These are phyloP conservation scores for Plumapathes pennacea DNA, from an alignment of 92 coral and sea anemone species.

Conservation along the genomic window DNA sequence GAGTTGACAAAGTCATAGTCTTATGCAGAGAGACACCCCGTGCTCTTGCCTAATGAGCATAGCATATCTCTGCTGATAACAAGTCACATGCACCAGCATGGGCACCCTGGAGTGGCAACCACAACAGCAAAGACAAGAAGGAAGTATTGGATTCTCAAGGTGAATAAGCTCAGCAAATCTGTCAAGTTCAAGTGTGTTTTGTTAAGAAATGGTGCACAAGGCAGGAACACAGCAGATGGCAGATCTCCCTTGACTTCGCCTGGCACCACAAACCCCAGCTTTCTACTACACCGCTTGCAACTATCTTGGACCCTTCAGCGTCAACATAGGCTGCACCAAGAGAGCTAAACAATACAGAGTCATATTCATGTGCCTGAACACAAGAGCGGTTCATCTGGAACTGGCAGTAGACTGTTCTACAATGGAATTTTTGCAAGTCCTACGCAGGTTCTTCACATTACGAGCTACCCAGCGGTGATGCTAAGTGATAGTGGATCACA, in stretches of 20 bases:
- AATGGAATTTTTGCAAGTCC: slow-evolving; percentile 49
- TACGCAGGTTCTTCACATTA: slow-evolving; percentile 50
- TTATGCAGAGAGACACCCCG: slow-evolving; percentile 22
- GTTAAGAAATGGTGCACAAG: slow-evolving; percentile 24
- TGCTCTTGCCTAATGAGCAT: slow-evolving; percentile 20
- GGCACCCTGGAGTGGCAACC: slow-evolving; percentile 31
- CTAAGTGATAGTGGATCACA: slow-evolving; percentile 8
- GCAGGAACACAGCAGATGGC: slow-evolving; percentile 51
- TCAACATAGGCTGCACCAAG: slow-evolving; percentile 48
- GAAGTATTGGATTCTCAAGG: slow-evolving; percentile 50
- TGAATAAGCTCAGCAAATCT: slow-evolving; percentile 29
- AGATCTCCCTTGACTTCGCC: slow-evolving; percentile 20
- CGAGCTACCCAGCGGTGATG: not conserved
- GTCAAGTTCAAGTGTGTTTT: slow-evolving; percentile 38
- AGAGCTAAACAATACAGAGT: slow-evolving; percentile 57
- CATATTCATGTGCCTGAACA: slow-evolving; percentile 55
- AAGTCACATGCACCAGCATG: slow-evolving; percentile 10
- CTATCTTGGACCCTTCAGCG: slow-evolving; percentile 42
- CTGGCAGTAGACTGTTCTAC: slow-evolving; percentile 52
- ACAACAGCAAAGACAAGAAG: slow-evolving; percentile 36
- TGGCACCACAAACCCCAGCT: slow-evolving; percentile 40
- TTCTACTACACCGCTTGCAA: slow-evolving; percentile 55
- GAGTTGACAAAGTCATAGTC: slow-evolving; percentile 34
- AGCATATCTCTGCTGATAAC: slow-evolving; percentile 37
- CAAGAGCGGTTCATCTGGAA: slow-evolving; percentile 63